Percentiles rank a stretch among this genome's conserved stretches.
phyloP scores from a whole-genome alignment of 64 coral and sea anemone species.

The Actinia tenebrosa region DNA sequence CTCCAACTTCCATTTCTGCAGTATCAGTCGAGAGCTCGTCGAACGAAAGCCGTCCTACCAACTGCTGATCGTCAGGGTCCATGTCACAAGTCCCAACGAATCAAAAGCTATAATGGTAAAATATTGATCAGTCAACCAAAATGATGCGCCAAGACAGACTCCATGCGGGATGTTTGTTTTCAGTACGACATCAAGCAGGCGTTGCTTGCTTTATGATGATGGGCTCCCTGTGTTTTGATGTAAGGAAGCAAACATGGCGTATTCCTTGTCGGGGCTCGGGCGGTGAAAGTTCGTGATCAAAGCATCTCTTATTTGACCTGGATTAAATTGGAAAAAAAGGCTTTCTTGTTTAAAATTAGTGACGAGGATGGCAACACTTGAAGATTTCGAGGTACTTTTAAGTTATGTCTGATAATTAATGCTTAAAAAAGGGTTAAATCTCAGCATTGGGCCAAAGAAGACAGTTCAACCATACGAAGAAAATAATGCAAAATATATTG shows the following conservation, averaged over 20 bases:
- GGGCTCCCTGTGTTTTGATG: neutral
- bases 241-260: constrained; percentile 43
- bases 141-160: neutral
- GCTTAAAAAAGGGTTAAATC: too few species aligned
- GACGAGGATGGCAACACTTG: constrained; percentile 52
- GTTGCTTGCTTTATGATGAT: neutral
- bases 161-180: neutral
- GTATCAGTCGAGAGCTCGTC: neutral
- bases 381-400: constrained; percentile 76
- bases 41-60: constrained; percentile 18
- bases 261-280: neutral
- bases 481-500: too few species aligned
- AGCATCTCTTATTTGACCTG: neutral
- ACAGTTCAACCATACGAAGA: too few species aligned
- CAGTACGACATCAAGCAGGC: constrained; percentile 25
- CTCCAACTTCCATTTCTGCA: constrained; percentile 1
- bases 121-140: neutral
- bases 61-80: constrained; percentile 26
- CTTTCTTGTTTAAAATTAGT: neutral
- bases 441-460: too few species aligned
- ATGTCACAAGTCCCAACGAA: neutral
- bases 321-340: neutral
- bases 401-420: too few species aligned
- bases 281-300: neutral
- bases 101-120: neutral